Conservation (phyloP, 2,888 invertebrate genomes). For the Globia sparganii region DNA sequence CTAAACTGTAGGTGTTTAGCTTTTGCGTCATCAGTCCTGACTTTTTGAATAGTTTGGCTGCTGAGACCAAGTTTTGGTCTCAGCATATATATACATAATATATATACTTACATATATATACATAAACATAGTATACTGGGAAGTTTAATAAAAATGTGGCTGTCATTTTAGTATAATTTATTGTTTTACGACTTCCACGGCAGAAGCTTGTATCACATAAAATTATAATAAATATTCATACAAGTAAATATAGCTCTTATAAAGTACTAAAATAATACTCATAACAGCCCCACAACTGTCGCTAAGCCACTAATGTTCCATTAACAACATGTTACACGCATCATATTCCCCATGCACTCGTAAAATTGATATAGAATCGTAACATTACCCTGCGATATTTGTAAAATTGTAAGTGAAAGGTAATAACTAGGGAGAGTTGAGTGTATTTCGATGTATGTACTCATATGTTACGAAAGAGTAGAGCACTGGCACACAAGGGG, state of each 20-base stretch:
- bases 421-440: slow-evolving; percentile 35
- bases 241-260: background rate
- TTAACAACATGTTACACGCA: slow-evolving; percentile 22
- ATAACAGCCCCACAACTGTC: slow-evolving; percentile 1
- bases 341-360: slow-evolving; percentile 17
- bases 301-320: slow-evolving; percentile 35
- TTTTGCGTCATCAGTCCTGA: too few species aligned
- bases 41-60: too few species aligned
- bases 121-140: background rate
- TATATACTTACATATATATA: too few species aligned
- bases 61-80: too few species aligned
- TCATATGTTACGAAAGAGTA: background rate
- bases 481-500: slow-evolving; percentile 8
- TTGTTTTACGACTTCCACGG: background rate
- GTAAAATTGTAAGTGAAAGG: slow-evolving; percentile 19
- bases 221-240: background rate
- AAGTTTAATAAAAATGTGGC: background rate
- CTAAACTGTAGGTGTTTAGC: background rate
- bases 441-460: slow-evolving; percentile 52
- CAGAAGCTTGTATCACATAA: background rate
- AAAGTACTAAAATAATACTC: background rate
- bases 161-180: background rate
- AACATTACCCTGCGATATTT: slow-evolving; percentile 19
- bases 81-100: too few species aligned
- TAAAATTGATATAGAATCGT: slow-evolving; percentile 40